Evolutionary conservation across 2,797 vertebrate genomes (phyloP).

Genomic region (Hylomyscus alleni): DNA sequence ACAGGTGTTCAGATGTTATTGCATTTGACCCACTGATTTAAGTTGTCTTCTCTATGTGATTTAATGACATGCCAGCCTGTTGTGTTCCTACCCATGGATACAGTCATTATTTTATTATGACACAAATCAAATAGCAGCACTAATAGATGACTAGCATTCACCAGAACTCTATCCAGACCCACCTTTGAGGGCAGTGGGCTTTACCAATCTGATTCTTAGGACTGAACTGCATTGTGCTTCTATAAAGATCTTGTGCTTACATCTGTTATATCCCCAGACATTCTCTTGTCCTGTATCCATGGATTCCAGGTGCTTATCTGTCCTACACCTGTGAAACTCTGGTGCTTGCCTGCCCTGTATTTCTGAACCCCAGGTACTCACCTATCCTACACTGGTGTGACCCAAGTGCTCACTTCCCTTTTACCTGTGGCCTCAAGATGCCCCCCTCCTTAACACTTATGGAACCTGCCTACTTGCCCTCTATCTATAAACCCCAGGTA

Average conservation of each 20-base stretch:
- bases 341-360: neutral
- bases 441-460: neutral
- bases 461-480: neutral
- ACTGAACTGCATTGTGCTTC: neutral
- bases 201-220: neutral
- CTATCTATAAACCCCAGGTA: too few relatives aligned
- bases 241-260: neutral
- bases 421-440: neutral
- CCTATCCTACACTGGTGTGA: neutral
- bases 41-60: neutral
- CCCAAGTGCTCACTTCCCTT: neutral
- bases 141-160: too few relatives aligned
- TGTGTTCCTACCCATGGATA: too few relatives aligned
- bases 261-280: neutral
- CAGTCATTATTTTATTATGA: neutral
- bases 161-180: neutral
- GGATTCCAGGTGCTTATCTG: too few relatives aligned
- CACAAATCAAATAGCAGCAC: neutral
- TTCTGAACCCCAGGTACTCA: neutral
- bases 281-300: neutral
- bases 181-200: neutral
- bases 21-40: neutral
- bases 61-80: neutral
- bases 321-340: too few relatives aligned
- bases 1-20: neutral